Conservation (phyloP, 2,113 vertebrate genomes). For the Solenodon paradoxus region DNA sequence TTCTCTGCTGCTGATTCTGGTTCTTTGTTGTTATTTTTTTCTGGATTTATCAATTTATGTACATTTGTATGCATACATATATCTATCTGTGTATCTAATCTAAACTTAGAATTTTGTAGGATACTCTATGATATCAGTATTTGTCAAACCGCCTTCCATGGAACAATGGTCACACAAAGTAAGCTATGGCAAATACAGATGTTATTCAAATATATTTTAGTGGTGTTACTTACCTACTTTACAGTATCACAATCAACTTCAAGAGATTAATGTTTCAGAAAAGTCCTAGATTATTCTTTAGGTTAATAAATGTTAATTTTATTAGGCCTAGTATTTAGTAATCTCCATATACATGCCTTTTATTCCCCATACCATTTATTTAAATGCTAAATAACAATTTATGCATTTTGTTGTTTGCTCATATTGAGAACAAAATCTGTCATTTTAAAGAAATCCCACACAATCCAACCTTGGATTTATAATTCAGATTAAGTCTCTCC, state of each 20-base stretch:
- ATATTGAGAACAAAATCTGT: neutral
- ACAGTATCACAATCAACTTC: neutral
- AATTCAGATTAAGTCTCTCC: neutral
- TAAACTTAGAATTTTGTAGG: no score
- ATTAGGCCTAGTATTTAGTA: neutral
- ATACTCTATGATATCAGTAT: no score
- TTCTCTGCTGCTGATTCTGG: neutral
- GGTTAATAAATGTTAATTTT: neutral
- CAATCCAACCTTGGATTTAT: neutral
- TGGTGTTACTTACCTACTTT: neutral
- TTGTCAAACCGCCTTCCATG: neutral
- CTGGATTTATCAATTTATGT: neutral
- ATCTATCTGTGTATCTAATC: neutral
- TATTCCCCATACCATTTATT: neutral
- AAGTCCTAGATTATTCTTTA: neutral
- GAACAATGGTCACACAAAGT: neutral
- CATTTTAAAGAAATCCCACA: neutral
- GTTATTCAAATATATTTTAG: neutral
- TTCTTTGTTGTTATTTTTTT: neutral
- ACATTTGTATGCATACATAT: neutral
- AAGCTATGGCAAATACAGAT: neutral
- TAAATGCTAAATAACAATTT: neutral
- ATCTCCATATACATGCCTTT: neutral
- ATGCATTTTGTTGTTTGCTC: neutral
- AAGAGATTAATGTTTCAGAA: neutral